Conservation (phyloP, 2,888 invertebrate genomes). For the Dioctria rufipes region DNA sequence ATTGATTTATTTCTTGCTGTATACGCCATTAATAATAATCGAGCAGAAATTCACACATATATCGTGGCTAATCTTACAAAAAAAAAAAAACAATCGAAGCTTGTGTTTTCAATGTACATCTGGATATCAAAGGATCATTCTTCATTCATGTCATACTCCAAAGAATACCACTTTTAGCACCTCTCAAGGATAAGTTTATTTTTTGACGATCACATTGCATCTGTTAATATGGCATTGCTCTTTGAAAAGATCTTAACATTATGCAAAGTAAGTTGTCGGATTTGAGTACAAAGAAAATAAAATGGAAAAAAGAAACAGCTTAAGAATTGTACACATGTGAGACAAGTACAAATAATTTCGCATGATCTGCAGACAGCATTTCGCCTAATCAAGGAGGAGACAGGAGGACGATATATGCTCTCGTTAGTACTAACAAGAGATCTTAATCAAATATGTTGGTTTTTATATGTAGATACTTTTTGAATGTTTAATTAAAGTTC, state of each 20-base stretch:
- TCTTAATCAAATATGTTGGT: conserved; percentile 11
- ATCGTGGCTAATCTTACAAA: too few relatives aligned
- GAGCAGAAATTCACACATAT: too few relatives aligned
- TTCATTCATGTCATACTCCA: conserved; percentile 18
- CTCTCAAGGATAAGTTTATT: conserved; percentile 22
- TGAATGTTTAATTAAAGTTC: too few relatives aligned
- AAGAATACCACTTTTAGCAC: conserved; percentile 19
- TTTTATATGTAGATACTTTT: too few relatives aligned
- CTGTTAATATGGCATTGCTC: not conserved
- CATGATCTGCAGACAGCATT: conserved; percentile 12
- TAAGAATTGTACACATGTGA: not conserved
- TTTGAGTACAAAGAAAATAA: conserved; percentile 1
- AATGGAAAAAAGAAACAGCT: conserved; percentile 11
- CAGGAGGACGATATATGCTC: not conserved
- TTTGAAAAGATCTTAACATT: not conserved
- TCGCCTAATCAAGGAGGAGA: not conserved
- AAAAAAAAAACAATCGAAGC: too few relatives aligned
- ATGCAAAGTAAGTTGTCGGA: conserved; percentile 40
- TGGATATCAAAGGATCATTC: too few relatives aligned
- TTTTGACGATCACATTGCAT: conserved; percentile 9
- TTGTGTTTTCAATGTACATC: not conserved
- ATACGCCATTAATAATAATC: too few relatives aligned
- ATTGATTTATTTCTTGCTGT: too few relatives aligned
- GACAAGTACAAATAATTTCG: not conserved
- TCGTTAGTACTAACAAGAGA: conserved; percentile 30